Base-by-base conservation (phyloP, 2,797 vertebrate species). In the Acanthopagrus latus region DNA sequence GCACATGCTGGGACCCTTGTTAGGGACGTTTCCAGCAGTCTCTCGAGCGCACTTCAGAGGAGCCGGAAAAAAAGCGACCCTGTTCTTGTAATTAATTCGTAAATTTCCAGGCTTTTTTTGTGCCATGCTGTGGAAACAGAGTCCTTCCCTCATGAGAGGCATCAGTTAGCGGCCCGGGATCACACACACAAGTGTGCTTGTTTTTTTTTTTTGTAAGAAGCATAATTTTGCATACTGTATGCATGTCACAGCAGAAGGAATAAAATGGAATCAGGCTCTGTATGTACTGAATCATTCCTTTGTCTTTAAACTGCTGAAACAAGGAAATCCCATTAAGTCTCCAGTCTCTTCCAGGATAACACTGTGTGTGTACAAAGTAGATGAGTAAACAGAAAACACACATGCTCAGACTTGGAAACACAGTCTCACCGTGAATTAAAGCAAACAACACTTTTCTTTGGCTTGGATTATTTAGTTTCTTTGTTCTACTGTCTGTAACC, bases 71-170 rank as follows among this genome's bases (percentile, higher is more conserved):
- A 80, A 81, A 78, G 60, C 64, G 65, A 59, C 78, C 48, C 38
- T 65, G 55, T 78, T 86, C 78, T 86, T 89, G 78, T 89, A 92
- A 91, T 91, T 90, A 83, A 91, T 92, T 91, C 50, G 58, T 83
- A 90, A 27, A 85, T 91, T 80, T 92, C 56, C 43, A 27, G 64
- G 59, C 74, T 88, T 81, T 82, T 80, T 64, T 72, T 86, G 75
- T 68, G 55, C 51, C 54, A 44, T 23, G 46, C 51, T 76, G 46
- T 68, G 68, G 74, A 86, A 86, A 81, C 64, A 4, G 74, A 87
- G 66, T 80, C 66, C 20, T 72, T 58, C 46, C 59, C 86, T 78
- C 75, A 21, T 63, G 78, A 88, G 87, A 78, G 43, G 63, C 51
- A 27, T 66, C 64, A 77, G 64, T 25, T 38, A 54, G 27, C 79